phyloP scores from a whole-genome alignment of 2,113 vertebrate genomes.

The Ceyx margarethae region DNA sequence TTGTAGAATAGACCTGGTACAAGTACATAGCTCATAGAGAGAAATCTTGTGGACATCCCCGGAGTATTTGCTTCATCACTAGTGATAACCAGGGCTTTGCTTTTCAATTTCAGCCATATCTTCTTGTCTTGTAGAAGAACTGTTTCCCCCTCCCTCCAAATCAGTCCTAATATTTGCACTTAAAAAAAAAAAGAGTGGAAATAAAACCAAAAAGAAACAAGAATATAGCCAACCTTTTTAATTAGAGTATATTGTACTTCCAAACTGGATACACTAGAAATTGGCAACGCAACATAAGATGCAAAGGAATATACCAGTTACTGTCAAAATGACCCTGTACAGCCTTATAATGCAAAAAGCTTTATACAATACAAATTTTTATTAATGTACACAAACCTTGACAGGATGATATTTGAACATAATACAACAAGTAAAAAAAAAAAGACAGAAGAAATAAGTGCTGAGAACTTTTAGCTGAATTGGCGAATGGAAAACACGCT shows the following conservation, averaged over 20 bases:
- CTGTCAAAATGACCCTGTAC: conserved; percentile 99
- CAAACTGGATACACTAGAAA: conserved; percentile 99
- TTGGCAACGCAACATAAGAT: conserved; percentile 98
- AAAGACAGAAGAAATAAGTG: conserved; percentile 78
- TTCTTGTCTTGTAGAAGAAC: not conserved
- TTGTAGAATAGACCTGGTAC: too few relatives aligned
- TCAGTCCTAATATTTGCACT: not conserved
- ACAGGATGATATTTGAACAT: conserved; percentile 84
- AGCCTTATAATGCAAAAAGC: conserved; percentile 98
- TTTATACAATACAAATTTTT: conserved; percentile 98
- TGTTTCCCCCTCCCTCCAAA: not conserved
- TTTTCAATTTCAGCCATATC: not conserved
- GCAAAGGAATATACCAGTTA: conserved; percentile 92
- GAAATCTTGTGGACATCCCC: too few relatives aligned
- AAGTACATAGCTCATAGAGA: too few relatives aligned
- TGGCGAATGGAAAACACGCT: conserved; percentile 73
- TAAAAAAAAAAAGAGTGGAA: not conserved
- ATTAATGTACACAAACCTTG: conserved; percentile 85
- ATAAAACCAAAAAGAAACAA: conserved; percentile 53
- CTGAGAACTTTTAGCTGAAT: conserved; percentile 75
- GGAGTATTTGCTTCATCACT: too few relatives aligned
- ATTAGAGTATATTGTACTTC: conserved; percentile 99
- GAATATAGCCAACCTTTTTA: conserved; percentile 82
- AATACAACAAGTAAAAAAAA: conserved; percentile 81
- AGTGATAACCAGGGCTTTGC: not conserved